phyloP scores from a whole-genome alignment of 1,140 invertebrate species.

The Metopolophium dirhodum region DNA sequence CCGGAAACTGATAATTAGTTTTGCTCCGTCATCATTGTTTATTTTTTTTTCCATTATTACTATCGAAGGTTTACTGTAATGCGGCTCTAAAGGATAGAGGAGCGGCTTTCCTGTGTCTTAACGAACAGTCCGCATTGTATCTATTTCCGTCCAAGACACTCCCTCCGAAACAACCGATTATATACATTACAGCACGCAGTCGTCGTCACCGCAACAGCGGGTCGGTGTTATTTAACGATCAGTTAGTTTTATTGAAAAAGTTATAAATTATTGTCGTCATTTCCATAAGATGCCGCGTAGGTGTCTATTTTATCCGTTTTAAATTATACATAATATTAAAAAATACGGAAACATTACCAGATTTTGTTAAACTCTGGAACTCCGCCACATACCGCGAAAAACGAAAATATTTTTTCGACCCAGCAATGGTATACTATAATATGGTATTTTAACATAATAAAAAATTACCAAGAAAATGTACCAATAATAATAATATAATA shows the following conservation, averaged over 20 bases:
- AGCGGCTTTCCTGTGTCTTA: slow-evolving; percentile 36
- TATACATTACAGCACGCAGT: background rate
- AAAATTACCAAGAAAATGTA: background rate
- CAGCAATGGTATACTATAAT: background rate
- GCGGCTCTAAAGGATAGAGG: slow-evolving; percentile 21
- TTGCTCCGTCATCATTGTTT: background rate
- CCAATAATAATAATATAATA: background rate
- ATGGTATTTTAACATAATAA: background rate
- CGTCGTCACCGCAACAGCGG: background rate
- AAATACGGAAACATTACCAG: background rate
- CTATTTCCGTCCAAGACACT: slow-evolving; percentile 31
- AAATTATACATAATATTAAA: background rate
- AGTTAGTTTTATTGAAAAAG: background rate
- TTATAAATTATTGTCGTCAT: background rate
- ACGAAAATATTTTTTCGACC: background rate
- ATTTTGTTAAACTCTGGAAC: background rate
- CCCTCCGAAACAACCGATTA: slow-evolving; percentile 14
- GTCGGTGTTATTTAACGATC: background rate
- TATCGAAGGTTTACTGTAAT: background rate
- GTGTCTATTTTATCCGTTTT: background rate
- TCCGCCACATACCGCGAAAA: background rate
- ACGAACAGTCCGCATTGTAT: background rate
- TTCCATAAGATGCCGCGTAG: background rate
- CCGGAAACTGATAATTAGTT: slow-evolving; percentile 49
- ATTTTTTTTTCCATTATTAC: slow-evolving; percentile 37